phyloP scores from a whole-genome alignment of 2,797 vertebrate species.

The Uromys caudimaculatus region DNA sequence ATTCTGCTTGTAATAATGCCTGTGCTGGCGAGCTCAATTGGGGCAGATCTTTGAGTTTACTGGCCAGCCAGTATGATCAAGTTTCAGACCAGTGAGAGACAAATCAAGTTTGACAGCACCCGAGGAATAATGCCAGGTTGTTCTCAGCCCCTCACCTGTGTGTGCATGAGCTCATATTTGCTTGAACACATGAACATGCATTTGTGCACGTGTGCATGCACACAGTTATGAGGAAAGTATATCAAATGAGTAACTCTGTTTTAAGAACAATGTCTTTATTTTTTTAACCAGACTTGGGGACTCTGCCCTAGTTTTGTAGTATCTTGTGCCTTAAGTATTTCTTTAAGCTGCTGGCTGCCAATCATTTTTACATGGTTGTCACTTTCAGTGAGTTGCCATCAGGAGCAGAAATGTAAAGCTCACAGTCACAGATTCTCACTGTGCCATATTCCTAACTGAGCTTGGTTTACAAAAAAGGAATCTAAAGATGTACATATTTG shows the following conservation, averaged over 20 bases:
- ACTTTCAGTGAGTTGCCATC: slow-evolving; percentile 63
- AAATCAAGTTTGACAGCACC: not conserved
- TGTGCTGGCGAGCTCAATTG: too few species aligned
- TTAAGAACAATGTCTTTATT: not conserved
- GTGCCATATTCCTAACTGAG: slow-evolving; percentile 59
- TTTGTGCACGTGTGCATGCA: not conserved
- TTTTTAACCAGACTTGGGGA: not conserved
- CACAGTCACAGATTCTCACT: slow-evolving; percentile 30
- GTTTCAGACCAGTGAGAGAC: not conserved
- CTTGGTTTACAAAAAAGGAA: slow-evolving; percentile 55
- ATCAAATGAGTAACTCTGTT: not conserved
- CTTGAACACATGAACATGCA: rapidly evolving
- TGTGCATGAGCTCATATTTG: not conserved
- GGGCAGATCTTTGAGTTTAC: not conserved
- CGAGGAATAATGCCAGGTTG: not conserved
- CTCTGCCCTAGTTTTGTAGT: slow-evolving; percentile 22
- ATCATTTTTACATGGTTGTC: slow-evolving; percentile 72
- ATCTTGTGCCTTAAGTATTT: slow-evolving; percentile 59
- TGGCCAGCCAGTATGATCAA: not conserved
- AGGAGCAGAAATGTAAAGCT: slow-evolving; percentile 59
- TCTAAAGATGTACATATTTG: slow-evolving; percentile 63
- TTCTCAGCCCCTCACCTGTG: not conserved
- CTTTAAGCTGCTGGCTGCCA: slow-evolving; percentile 67
- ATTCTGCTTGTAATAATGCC: not conserved
- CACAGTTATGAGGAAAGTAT: not conserved